phyloP scores from a whole-genome alignment of 2,888 invertebrate species.

The Baccha elongata region DNA sequence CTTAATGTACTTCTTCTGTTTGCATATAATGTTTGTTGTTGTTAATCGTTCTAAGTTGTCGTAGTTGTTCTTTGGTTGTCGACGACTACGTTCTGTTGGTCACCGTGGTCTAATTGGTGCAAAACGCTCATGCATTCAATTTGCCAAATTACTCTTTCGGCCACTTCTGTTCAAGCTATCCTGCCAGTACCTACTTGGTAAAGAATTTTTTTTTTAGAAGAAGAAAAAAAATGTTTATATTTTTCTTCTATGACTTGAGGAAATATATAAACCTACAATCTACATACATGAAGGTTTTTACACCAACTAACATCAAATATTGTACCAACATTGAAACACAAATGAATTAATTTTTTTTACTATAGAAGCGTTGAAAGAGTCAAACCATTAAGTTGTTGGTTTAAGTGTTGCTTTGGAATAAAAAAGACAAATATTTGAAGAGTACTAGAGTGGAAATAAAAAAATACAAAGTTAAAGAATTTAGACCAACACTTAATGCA shows the following conservation, averaged over 20 bases:
- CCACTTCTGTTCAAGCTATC: conserved; percentile 26
- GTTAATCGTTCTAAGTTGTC: conserved; percentile 41
- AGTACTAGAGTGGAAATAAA: too few relatives aligned
- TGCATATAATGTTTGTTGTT: conserved; percentile 31
- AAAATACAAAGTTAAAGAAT: too few relatives aligned
- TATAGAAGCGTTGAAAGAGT: not conserved
- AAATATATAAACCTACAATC: not conserved
- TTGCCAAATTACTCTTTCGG: conserved; percentile 63
- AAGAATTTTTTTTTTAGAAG: conserved; percentile 1
- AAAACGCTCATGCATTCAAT: conserved; percentile 66
- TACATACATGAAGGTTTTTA: not conserved
- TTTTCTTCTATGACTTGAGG: conserved; percentile 17
- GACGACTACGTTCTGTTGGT: conserved; percentile 26
- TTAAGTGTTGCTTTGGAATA: not conserved
- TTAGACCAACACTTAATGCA: too few relatives aligned
- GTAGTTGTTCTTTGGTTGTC: conserved; percentile 16
- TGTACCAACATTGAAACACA: conserved; percentile 2
- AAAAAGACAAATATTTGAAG: too few relatives aligned
- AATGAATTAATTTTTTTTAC: conserved; percentile 27
- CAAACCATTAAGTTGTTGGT: not conserved
- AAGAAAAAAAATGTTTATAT: conserved; percentile 27
- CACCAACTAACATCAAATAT: too few relatives aligned
- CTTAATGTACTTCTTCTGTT: conserved; percentile 44
- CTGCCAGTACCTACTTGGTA: conserved; percentile 3
- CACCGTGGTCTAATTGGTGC: conserved; percentile 62